A percentile compares a stretch with the other conserved stretches of the same genome.
Conservation (phyloP, 2,888 invertebrate species). For the Polymixis lichenea region DNA sequence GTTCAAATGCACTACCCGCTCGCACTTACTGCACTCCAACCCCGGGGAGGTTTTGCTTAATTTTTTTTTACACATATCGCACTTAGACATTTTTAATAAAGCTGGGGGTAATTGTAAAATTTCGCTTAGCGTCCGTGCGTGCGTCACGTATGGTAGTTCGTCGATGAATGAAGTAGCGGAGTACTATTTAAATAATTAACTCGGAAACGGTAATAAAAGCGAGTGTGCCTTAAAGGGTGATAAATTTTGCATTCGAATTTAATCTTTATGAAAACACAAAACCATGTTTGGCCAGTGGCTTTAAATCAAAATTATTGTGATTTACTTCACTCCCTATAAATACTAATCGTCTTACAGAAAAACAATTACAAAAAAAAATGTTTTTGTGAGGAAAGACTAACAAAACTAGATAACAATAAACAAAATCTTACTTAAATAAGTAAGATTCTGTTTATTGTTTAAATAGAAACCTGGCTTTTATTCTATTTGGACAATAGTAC, state of each 20-base stretch:
- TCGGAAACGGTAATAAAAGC: slow-evolving; percentile 7
- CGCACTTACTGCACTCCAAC: too few species aligned
- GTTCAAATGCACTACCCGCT: too few species aligned
- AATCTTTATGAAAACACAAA: slow-evolving; percentile 8
- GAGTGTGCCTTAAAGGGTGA: slow-evolving; percentile 2
- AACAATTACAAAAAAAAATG: neutral
- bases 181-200: slow-evolving; percentile 36
- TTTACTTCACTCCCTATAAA: neutral
- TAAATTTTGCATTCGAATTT: slow-evolving; percentile 23
- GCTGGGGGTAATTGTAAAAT: too few species aligned
- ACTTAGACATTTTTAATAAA: too few species aligned
- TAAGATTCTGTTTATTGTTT: too few species aligned
- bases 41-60: too few species aligned
- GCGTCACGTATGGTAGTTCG: too few species aligned
- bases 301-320: neutral
- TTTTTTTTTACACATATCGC: too few species aligned
- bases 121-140: too few species aligned
- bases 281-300: neutral
- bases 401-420: neutral
- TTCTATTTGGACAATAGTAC: neutral
- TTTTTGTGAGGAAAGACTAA: neutral
- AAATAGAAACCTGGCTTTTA: neutral
- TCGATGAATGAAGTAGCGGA: too few species aligned
- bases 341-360: neutral
- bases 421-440: slow-evolving; percentile 1